These are phyloP conservation scores for Catocala sponsa DNA, from an alignment of 2,888 invertebrate species.

Conservation along the genomic window DNA sequence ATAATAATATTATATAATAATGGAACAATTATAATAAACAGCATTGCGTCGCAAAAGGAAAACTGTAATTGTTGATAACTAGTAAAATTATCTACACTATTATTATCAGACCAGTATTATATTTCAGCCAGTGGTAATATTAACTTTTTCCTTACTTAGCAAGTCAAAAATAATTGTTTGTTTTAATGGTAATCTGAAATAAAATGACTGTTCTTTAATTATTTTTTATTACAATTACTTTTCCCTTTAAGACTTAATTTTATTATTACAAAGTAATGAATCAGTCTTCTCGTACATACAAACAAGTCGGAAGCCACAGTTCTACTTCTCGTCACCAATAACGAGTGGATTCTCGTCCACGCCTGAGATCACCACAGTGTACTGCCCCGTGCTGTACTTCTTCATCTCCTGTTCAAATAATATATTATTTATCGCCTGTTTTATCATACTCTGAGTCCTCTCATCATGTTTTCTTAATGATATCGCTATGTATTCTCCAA, in stretches of 20 bases:
- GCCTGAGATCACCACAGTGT: constrained; percentile 62
- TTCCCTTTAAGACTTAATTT: constrained; percentile 10
- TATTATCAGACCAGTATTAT: constrained; percentile 13
- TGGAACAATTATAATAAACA: constrained; percentile 11
- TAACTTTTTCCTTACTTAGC: constrained; percentile 10
- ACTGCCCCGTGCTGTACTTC: constrained; percentile 67
- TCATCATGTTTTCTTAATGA: constrained; percentile 81
- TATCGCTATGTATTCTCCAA: constrained; percentile 81
- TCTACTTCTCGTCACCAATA: constrained; percentile 57
- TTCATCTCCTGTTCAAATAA: constrained; percentile 84
- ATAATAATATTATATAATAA: too few relatives aligned
- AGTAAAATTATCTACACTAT: constrained; percentile 12
- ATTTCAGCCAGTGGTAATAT: background rate
- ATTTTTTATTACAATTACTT: background rate
- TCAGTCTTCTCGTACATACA: constrained; percentile 17
- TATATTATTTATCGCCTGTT: constrained; percentile 82
- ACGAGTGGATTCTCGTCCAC: constrained; percentile 73
- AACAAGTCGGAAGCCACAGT: constrained; percentile 1
- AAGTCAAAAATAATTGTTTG: constrained; percentile 2
- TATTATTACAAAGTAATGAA: constrained; percentile 1
- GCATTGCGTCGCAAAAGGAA: constrained; percentile 1
- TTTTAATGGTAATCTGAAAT: background rate
- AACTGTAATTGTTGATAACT: constrained; percentile 11
- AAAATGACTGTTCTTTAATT: too few relatives aligned
- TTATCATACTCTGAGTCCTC: constrained; percentile 79